Percentiles rank a stretch among this genome's conserved stretches.
Conservation (phyloP, 2,113 vertebrate genomes). For the Barnardius zonarius region DNA sequence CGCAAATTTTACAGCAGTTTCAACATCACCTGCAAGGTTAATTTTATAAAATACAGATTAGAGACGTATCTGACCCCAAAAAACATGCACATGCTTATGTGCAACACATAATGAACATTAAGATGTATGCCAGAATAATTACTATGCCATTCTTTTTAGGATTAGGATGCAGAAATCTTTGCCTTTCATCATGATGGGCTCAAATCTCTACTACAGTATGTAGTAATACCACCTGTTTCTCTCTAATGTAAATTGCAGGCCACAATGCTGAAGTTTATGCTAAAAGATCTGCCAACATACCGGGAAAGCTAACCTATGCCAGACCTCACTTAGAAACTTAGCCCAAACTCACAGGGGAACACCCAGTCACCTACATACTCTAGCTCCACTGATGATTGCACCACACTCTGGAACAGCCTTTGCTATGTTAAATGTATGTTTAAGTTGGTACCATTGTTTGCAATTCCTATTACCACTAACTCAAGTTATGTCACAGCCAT, state of each 20-base stretch:
- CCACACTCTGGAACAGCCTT: not conserved
- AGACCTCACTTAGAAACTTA: not conserved
- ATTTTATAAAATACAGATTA: not conserved
- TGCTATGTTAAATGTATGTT: not conserved
- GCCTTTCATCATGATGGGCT: not conserved
- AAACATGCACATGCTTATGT: not conserved
- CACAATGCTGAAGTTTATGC: not conserved
- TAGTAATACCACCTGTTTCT: not conserved
- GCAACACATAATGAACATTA: not conserved
- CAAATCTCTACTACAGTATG: not conserved
- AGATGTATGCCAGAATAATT: not conserved
- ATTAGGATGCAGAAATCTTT: not conserved
- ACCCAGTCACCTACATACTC: not conserved
- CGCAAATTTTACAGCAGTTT: slow-evolving; percentile 87
- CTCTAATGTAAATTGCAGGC: not conserved
- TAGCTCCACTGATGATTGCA: not conserved
- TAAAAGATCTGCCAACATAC: not conserved
- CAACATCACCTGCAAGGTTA: slow-evolving; percentile 84
- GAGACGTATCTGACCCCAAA: not conserved
- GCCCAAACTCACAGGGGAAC: not conserved
- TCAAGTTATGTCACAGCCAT: not conserved
- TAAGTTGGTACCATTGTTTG: not conserved
- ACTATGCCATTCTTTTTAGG: not conserved
- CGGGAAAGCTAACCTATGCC: not conserved
- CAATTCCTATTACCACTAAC: not conserved